These are phyloP conservation scores for Fragariocoptes setiger DNA, from an alignment of 1,140 invertebrate species.

Conservation along the genomic window DNA sequence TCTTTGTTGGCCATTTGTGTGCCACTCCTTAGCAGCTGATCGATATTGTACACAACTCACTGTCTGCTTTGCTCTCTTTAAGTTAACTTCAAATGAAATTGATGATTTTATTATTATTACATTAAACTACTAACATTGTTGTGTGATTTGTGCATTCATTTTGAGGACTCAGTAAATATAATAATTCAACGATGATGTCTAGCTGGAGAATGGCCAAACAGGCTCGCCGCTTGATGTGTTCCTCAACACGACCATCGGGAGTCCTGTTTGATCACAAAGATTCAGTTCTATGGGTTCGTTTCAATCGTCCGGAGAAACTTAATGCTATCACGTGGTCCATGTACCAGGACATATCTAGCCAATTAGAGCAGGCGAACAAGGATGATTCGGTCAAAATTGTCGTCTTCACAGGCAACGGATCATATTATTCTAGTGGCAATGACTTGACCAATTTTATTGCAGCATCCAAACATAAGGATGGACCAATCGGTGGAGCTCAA, in stretches of 20 bases:
- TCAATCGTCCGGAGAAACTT: constrained; percentile 37
- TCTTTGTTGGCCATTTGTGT: too few species aligned
- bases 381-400: constrained; percentile 25
- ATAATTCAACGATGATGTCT: too few species aligned
- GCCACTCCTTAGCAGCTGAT: too few species aligned
- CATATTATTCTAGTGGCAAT: constrained; percentile 55
- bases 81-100: too few species aligned
- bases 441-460: constrained; percentile 30
- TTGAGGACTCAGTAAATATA: too few species aligned
- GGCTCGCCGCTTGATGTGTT: constrained; percentile 11
- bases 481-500: constrained; percentile 17
- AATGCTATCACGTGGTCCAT: constrained; percentile 41
- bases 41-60: too few species aligned
- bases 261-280: constrained; percentile 14
- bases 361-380: constrained; percentile 29
- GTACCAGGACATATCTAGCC: constrained; percentile 27
- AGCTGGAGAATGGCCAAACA: too few species aligned
- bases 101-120: too few species aligned
- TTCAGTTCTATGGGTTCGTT: constrained; percentile 26
- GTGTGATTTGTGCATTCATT: too few species aligned
- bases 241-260: constrained; percentile 6
- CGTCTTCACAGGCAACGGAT: constrained; percentile 36
- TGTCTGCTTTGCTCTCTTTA: too few species aligned
- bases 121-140: too few species aligned
- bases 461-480: constrained; percentile 10